A percentile compares a stretch with the other conserved stretches of the same genome.
Conservation (phyloP, 1,140 invertebrate genomes). For the Oedothorax gibbosus region DNA sequence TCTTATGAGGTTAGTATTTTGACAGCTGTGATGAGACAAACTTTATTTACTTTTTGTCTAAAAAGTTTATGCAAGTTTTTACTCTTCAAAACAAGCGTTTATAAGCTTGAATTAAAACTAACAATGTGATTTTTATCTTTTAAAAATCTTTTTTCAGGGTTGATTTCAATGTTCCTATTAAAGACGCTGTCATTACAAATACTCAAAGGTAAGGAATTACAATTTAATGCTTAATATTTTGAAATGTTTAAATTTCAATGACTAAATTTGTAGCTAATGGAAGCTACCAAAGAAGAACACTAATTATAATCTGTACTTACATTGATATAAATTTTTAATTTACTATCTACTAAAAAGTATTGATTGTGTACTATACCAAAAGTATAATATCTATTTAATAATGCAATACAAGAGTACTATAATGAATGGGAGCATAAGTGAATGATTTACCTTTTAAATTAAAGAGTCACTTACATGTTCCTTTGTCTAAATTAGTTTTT, state of each 20-base stretch:
- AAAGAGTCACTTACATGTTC: too few relatives aligned
- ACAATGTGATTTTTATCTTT: neutral
- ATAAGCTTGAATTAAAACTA: neutral
- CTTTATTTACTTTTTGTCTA: neutral
- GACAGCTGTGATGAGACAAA: neutral
- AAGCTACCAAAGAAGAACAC: too few relatives aligned
- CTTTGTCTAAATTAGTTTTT: too few relatives aligned
- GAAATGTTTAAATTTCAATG: neutral
- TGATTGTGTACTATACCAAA: too few relatives aligned
- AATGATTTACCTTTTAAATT: too few relatives aligned
- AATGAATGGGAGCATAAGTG: too few relatives aligned
- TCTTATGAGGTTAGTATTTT: slow-evolving; percentile 68
- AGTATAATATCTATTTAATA: too few relatives aligned
- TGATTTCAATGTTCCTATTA: slow-evolving; percentile 99
- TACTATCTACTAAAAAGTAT: too few relatives aligned
- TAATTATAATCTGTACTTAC: too few relatives aligned
- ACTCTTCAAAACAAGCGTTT: too few relatives aligned
- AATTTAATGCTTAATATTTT: neutral
- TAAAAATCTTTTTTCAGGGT: slow-evolving; percentile 74
- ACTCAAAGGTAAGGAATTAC: slow-evolving; percentile 77
- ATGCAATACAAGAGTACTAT: too few relatives aligned
- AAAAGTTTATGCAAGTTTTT: neutral
- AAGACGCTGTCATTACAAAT: slow-evolving; percentile 96
- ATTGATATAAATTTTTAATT: too few relatives aligned
- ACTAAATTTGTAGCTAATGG: neutral